A percentile compares a stretch with the other conserved stretches of the same genome.
Conservation (phyloP, 2,888 invertebrate genomes). For the Stenurella melanura region DNA sequence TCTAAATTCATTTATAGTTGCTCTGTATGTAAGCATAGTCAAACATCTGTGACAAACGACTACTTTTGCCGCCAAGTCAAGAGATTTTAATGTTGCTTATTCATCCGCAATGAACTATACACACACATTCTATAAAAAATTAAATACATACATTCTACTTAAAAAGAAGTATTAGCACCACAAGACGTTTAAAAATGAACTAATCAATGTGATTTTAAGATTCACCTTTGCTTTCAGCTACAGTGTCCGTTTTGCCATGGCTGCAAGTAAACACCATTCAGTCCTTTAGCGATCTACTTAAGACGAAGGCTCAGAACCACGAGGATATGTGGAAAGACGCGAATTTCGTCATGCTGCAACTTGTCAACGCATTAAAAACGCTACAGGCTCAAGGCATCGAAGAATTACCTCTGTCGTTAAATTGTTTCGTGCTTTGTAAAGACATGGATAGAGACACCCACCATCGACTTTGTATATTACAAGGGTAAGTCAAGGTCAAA, state of each 20-base stretch:
- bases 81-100: background rate
- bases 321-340: constrained; percentile 78
- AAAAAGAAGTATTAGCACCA: no score
- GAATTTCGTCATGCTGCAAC: constrained; percentile 86
- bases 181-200: no score
- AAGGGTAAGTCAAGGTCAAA: constrained; percentile 77
- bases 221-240: constrained; percentile 77
- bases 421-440: constrained; percentile 83
- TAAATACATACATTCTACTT: no score
- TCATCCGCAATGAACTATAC: background rate
- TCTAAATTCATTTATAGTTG: no score
- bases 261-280: constrained; percentile 85
- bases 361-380: constrained; percentile 87
- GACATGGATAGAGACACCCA: constrained; percentile 78
- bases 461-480: constrained; percentile 83
- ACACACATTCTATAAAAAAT: no score
- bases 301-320: constrained; percentile 73
- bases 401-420: constrained; percentile 82
- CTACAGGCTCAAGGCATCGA: constrained; percentile 89
- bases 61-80: no score
- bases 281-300: constrained; percentile 80
- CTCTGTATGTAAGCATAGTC: no score
- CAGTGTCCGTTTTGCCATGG: constrained; percentile 84
- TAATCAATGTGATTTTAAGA: background rate
- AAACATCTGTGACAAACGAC: no score